Evolutionary conservation across 2,113 vertebrate species (phyloP).

Genomic region (Amphiprion ocellaris): DNA sequence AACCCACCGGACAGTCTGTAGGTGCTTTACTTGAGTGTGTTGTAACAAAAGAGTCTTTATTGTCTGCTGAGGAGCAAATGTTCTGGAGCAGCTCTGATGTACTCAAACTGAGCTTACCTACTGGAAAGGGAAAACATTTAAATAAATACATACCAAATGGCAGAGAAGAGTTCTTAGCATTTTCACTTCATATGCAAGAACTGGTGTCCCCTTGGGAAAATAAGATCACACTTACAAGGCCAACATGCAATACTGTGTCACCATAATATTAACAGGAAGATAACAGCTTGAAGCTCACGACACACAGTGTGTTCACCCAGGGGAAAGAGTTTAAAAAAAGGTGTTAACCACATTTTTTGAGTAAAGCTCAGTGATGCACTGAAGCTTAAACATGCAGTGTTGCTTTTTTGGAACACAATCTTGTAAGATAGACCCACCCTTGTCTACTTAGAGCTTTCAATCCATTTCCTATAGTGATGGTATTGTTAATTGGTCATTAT

Average conservation of each 20-base stretch:
- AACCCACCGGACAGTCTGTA: constrained; percentile 90
- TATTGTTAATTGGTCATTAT: neutral
- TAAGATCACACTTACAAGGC: constrained; percentile 34
- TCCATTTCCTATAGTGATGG: constrained; percentile 24
- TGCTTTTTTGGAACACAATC: constrained; percentile 45
- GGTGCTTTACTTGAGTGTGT: constrained; percentile 88
- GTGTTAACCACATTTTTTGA: constrained; percentile 86
- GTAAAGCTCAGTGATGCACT: constrained; percentile 58
- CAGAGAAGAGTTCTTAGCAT: neutral
- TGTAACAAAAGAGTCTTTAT: constrained; percentile 89
- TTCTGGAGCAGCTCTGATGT: constrained; percentile 87
- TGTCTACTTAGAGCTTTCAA: constrained; percentile 31
- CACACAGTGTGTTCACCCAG: constrained; percentile 28
- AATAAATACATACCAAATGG: constrained; percentile 19
- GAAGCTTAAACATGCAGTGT: constrained; percentile 45
- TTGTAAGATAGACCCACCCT: constrained; percentile 62
- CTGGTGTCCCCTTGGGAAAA: constrained; percentile 45
- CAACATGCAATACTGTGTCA: constrained; percentile 11
- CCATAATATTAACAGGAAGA: constrained; percentile 59
- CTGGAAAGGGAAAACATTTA: constrained; percentile 83
- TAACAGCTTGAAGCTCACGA: constrained; percentile 22
- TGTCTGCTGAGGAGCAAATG: constrained; percentile 88
- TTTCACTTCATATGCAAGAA: neutral
- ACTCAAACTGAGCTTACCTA: constrained; percentile 87
- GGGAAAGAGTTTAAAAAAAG: constrained; percentile 83